phyloP scores from a whole-genome alignment of 23 tunicate species.

The Ciona savignyi region DNA sequence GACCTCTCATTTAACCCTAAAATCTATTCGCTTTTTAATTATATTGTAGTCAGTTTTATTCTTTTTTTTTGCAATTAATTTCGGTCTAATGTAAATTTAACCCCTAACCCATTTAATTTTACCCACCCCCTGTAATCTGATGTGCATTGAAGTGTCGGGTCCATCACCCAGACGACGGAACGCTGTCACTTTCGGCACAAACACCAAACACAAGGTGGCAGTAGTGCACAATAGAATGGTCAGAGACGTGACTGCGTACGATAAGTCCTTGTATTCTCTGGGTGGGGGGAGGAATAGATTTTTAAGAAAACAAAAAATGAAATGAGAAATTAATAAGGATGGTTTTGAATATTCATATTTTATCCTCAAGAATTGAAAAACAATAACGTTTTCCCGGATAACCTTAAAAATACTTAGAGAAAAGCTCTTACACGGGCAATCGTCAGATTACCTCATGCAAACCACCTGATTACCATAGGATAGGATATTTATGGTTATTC shows the following conservation, averaged over 20 bases:
- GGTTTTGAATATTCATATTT: no score
- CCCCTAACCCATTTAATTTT: no score
- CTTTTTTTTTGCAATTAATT: no score
- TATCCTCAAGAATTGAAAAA: no score
- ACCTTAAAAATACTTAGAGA: background rate
- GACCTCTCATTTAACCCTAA: no score
- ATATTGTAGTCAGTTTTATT: no score
- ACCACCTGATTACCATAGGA: background rate
- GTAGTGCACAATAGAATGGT: constrained; percentile 20
- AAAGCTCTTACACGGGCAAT: no score
- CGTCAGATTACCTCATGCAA: no score
- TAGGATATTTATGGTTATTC: background rate
- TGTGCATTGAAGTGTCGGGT: background rate
- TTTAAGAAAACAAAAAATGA: no score
- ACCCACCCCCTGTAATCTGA: constrained; percentile 12
- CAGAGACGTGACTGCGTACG: constrained; percentile 7
- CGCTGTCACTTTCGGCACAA: constrained; percentile 30
- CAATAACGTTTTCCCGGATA: background rate
- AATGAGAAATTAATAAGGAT: background rate
- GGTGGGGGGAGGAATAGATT: no score
- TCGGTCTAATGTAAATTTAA: no score
- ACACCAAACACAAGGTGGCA: constrained; percentile 33
- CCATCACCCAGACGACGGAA: constrained; percentile 6
- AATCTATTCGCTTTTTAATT: no score
- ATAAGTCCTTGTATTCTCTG: constrained; percentile 9